Evolutionary conservation across 1,140 invertebrate species (phyloP), one percentile per base, ranked within the genome.

Genomic region (Plectrocnemia conspersa): DNA sequence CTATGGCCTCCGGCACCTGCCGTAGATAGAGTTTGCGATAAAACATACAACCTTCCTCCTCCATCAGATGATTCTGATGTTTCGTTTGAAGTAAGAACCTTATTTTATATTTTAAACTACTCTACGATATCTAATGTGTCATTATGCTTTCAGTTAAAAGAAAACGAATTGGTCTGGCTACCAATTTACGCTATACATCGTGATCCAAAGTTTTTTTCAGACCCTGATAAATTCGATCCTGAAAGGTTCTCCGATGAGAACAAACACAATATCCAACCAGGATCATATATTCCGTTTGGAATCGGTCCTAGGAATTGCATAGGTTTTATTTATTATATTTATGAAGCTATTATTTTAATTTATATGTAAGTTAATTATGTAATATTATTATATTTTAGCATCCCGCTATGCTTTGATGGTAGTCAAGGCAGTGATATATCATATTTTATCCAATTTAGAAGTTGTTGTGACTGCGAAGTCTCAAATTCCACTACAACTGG

Each of bases 211-310:
- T 68, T 74, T 41, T 85, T 68, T 59, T 73, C 79, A 0, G 67
- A 82, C 53, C 80, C 82, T 1, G 68, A 79, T 2, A 64, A 58
- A n/a, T 84, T 75, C 38, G 33, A 67, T 45, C 76, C 75, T 1
- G 73, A 77, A 23, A 56, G 77, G 23, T 77, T 73, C 15, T 10
- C 58, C 0, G 60, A 64, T 3, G 64, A 70, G 5, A 66, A 67
- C 24, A 41, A 42, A 44, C 22, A 6, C 19, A 38, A 42, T 4
- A 44, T 55, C 19, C 15, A 58, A 21, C 22, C 32, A 16, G 21
- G 2, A 2, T 13, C 40, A 22, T 52, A 27, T 33, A 36, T 52
- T 7, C 48, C 48, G 15, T 52, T 58, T 32, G 47, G 47, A 38
- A 33, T 58, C 11, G 54, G 54, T n/a, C 54, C 54, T 1, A 47